Conservation (phyloP, 2,113 vertebrate species). For the Columbina picui region DNA sequence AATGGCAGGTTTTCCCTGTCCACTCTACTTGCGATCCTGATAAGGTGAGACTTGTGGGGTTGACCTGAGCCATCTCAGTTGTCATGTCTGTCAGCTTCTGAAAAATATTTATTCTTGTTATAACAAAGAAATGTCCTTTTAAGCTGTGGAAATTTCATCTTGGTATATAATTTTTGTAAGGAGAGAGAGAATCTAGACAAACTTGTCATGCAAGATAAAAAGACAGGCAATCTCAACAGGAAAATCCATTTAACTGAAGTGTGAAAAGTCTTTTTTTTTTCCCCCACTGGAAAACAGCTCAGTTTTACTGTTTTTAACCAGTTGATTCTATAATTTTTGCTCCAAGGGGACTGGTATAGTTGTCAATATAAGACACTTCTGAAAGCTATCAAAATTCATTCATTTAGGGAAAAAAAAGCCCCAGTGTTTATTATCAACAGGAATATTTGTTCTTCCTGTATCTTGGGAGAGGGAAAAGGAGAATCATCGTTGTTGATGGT, state of each 20-base stretch:
- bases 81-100: neutral
- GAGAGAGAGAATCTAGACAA: neutral
- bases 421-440: neutral
- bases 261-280: neutral
- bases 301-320: neutral
- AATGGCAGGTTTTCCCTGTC: neutral
- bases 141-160: neutral
- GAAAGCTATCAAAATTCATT: neutral
- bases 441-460: neutral
- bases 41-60: neutral
- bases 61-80: neutral
- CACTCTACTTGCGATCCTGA: neutral
- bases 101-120: conserved; percentile 18
- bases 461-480: neutral
- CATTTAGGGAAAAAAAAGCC: neutral
- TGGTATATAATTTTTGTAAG: neutral
- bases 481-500: neutral
- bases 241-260: neutral
- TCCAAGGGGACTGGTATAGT: neutral
- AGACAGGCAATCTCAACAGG: neutral
- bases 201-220: neutral
- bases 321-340: neutral
- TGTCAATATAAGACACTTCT: neutral
- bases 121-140: neutral
- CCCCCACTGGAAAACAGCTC: neutral